Percentiles rank a stretch among this genome's conserved stretches.
phyloP scores from a whole-genome alignment of 2,888 invertebrate species.

The Crepidodera aurea region DNA sequence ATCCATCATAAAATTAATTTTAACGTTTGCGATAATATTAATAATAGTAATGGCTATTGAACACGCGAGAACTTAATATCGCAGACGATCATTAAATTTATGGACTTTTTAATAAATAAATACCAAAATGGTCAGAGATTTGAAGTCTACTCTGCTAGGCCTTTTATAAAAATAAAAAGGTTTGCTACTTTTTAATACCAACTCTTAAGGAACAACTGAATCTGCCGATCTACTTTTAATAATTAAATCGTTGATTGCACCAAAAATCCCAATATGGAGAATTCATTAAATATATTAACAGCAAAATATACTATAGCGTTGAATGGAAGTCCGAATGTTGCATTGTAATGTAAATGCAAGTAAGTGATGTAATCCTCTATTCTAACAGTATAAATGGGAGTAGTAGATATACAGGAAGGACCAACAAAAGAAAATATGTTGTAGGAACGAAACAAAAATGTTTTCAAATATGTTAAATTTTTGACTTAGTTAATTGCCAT shows the following conservation, averaged over 20 bases:
- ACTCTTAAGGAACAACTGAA: too few species aligned
- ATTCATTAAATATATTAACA: conserved; percentile 1
- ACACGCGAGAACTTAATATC: conserved; percentile 40
- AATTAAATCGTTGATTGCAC: background rate
- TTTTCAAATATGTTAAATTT: too few species aligned
- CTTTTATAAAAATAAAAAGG: too few species aligned
- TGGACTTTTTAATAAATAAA: background rate
- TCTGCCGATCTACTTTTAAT: too few species aligned
- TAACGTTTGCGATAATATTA: conserved; percentile 46
- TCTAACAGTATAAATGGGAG: background rate
- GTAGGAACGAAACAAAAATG: too few species aligned
- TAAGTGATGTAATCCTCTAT: conserved; percentile 19
- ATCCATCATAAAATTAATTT: conserved; percentile 49
- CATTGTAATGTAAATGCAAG: conserved; percentile 25
- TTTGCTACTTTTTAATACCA: too few species aligned
- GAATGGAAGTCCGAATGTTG: background rate
- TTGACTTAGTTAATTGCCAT: too few species aligned
- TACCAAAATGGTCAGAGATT: too few species aligned
- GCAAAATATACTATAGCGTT: background rate
- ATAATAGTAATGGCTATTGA: conserved; percentile 41
- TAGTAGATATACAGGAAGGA: background rate
- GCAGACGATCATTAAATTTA: conserved; percentile 22
- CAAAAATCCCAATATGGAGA: background rate
- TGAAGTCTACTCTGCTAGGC: too few species aligned
- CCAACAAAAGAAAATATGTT: background rate